These are phyloP conservation scores for Embiotoca jacksoni DNA, from an alignment of 2,113 vertebrate genomes.

Conservation along the genomic window DNA sequence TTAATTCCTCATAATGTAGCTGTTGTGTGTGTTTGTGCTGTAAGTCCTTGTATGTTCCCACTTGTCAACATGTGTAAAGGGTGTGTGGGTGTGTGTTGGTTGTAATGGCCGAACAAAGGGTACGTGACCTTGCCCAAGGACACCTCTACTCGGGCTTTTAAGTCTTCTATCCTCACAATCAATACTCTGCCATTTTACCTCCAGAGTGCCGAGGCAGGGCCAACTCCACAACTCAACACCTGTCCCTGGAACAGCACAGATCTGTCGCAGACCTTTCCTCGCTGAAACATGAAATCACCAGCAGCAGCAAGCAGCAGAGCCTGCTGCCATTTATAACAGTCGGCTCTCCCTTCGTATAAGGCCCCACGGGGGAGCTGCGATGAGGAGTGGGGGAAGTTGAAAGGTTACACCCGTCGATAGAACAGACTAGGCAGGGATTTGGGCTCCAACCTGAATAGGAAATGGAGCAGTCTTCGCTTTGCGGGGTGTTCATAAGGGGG, in stretches of 20 bases:
- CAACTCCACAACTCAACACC: constrained; percentile 50
- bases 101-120: constrained; percentile 22
- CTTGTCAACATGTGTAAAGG: not conserved
- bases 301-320: constrained; percentile 17
- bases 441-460: constrained; percentile 41
- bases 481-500: constrained; percentile 53
- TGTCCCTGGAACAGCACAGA: constrained; percentile 50
- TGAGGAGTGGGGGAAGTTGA: constrained; percentile 58
- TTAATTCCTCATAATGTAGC: constrained; percentile 19
- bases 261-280: constrained; percentile 57
- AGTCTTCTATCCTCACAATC: constrained; percentile 52
- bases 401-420: constrained; percentile 65
- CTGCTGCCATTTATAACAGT: constrained; percentile 64
- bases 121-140: constrained; percentile 61
- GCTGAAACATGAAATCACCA: constrained; percentile 57
- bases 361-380: constrained; percentile 26
- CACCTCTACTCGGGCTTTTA: constrained; percentile 21
- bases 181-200: constrained; percentile 69
- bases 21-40: constrained; percentile 12
- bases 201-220: not conserved
- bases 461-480: constrained; percentile 39
- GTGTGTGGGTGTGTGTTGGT: not conserved
- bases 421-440: constrained; percentile 40
- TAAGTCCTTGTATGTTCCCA: not conserved
- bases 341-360: constrained; percentile 17